Base-by-base conservation (phyloP, 1,140 invertebrate genomes). In the Diabrotica undecimpunctata region DNA sequence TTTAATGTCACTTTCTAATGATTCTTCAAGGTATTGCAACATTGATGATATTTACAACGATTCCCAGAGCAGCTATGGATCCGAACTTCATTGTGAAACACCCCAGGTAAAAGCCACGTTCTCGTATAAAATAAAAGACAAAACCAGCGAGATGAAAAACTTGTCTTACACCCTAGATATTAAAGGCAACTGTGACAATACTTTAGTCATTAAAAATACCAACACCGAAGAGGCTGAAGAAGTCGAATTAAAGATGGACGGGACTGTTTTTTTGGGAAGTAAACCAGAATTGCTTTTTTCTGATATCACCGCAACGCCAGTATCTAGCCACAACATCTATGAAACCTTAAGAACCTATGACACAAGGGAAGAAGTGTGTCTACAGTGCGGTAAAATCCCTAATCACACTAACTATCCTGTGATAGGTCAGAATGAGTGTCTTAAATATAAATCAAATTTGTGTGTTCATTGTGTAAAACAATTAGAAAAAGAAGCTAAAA, bases 391-490 rank as follows among this genome's bases (percentile, higher is more conserved):
- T 7, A 7, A 10, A 12, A 1, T 13, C 5, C 9, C 50, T n/a
- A 8, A 12, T 36, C n/a, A 37, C 7, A 8, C 2, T 9, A 66
- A 52, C 35, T 36, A 61, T 50, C 52, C 66, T 54, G 38, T 55
- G 0, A 62, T 54, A 14, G 66, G 69, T 6, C 69, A 70, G n/a
- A 54, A 8, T 5, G 13, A 53, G 2, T 70, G 69, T 54, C 39
- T 46, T 25, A 57, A 61, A 13, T 70, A 66, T 39, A 70, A 61
- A 51, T 54, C n/a, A 11, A 54, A 25, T 14, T 11, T 39, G 25
- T 70, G 69, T 39, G 8, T 13, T 6, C 36, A 58, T 35, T 70
- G 69, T 61, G 50, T 61, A 6, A 50, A 41, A 39, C 11, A 12
- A 13, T 37, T 68, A 37, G 62, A 55, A 25, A 56, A 39, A 13